These are phyloP conservation scores for Epinephelus lanceolatus DNA, from an alignment of 2,113 vertebrate genomes.

Conservation along the genomic window DNA sequence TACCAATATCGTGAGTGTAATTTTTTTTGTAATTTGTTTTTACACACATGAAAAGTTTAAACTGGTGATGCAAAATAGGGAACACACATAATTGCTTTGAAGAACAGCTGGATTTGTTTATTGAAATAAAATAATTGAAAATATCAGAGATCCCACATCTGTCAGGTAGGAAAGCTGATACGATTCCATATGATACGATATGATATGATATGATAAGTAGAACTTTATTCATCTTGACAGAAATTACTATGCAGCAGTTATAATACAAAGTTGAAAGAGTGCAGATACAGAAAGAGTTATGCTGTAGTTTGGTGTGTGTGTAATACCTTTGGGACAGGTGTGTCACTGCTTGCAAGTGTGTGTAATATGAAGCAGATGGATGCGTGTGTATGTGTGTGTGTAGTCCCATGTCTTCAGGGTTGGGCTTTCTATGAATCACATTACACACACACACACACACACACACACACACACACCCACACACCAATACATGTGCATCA, in stretches of 20 bases:
- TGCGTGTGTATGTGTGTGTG: not conserved
- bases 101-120: too few relatives aligned
- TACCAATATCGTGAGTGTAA: too few relatives aligned
- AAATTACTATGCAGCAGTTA: too few relatives aligned
- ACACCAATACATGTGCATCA: constrained; percentile 7
- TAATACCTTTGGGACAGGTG: constrained; percentile 20
- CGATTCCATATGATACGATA: too few relatives aligned
- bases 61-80: too few relatives aligned
- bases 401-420: not conserved
- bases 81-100: too few relatives aligned
- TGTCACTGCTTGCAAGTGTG: constrained; percentile 1
- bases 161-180: not conserved
- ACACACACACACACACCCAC: constrained; percentile 5
- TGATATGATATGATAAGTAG: too few relatives aligned
- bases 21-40: too few relatives aligned
- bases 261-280: too few relatives aligned
- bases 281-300: too few relatives aligned
- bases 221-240: too few relatives aligned
- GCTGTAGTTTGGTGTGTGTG: not conserved
- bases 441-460: constrained; percentile 18
- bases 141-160: not conserved
- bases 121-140: not conserved
- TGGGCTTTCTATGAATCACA: constrained; percentile 19
- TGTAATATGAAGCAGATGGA: constrained; percentile 30
- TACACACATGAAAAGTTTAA: too few relatives aligned